Evolutionary conservation across 2,797 vertebrate genomes (phyloP), one percentile per base, ranked within the genome.

Genomic region (Chiloscyllium punctatum): DNA sequence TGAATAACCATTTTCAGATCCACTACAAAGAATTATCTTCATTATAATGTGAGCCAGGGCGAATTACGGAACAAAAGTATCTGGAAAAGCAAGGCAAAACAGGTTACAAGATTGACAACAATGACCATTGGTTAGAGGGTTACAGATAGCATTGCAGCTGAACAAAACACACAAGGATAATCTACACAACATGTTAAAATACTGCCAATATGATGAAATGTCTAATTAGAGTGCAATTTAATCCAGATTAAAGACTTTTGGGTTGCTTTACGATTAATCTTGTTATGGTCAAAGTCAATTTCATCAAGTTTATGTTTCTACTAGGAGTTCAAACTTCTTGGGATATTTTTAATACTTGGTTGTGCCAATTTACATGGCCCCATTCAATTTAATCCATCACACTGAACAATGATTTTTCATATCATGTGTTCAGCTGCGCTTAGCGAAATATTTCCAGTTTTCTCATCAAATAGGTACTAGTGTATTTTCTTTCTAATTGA

Each of bases 31-130:
- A 96, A 82, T 97, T 97, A 97, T 97, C 98, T 97, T 98, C 98
- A 96, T 96, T 51, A 95, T 62, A 91, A 91, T 77, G 94, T 95
- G 94, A 95, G 94, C 94, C 94, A 77, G 51, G 71, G 42, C 68
- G 96, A 97, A 97, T 98, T 98, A 98, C 97, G 97, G 96, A 96
- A 98, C 97, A 98, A 96, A 92, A 97, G 97, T 98, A 99, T 99
- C 99, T 99, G 99, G 98, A 99, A 98, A 98, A 98, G 99, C 99
- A 99, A 99, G 98, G 99, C 99, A 99, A 94, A 98, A 99, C 98
- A 98, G 97, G 98, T 99, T 99, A 99, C 94, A 95, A 98, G 96
- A 98, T 96, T 98, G 96, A 98, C 97, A 48, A 97, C 96, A 97
- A 95, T 96, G 97, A 96, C 97, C 95, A 97, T 77, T 95, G 97